Base-by-base conservation (phyloP, 2,888 invertebrate species). In the Cryptocephalus moraei region DNA sequence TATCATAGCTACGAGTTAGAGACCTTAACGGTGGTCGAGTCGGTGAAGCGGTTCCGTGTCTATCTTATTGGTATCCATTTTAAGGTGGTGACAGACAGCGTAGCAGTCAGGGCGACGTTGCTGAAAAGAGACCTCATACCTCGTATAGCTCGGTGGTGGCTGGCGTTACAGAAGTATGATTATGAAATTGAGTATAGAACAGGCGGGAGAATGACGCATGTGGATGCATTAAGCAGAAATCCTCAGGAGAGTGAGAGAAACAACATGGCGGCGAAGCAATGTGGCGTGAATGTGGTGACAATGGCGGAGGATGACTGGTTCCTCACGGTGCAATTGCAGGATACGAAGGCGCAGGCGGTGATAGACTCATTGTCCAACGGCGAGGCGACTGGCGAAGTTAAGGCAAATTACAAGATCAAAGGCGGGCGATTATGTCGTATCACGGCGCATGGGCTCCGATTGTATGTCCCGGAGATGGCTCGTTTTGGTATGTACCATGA, bases 251-350 rank as follows among this genome's bases (percentile, higher is more conserved):
- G 32, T 43, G 11, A 33, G 43, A 9, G 31, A 32, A 9, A 10
- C 36, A n/a, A n/a, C n/a, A n/a, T n/a, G n/a, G n/a, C n/a, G n/a
- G n/a, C n/a, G n/a, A n/a, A n/a, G n/a, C n/a, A n/a, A n/a, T n/a
- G n/a, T n/a, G n/a, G n/a, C n/a, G 11, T 9, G 9, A 22, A 47
- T 46, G 33, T 47, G 2, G 44, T 41, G 12, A 48, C 9, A 9
- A 41, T 55, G 9, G 32, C 53, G 57, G 9, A 51, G 10, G 53
- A 39, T 10, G 58, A 60, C 43, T 60, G 60, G 56, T 54, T 57
- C 41, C 32, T 54, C 32, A 51, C 54, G 0, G 44, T 58, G 1
- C 59, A 60, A 45, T 33, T 57, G 12, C 55, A 57, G 42, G 56
- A 57, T 32, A 13, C n/a, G 10, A 47, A 47, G 43, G 33, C 46